A percentile compares a stretch with the other conserved stretches of the same genome.
Evolutionary conservation across 2,113 vertebrate species (phyloP).

Genomic region (Aleadryas rufinucha): DNA sequence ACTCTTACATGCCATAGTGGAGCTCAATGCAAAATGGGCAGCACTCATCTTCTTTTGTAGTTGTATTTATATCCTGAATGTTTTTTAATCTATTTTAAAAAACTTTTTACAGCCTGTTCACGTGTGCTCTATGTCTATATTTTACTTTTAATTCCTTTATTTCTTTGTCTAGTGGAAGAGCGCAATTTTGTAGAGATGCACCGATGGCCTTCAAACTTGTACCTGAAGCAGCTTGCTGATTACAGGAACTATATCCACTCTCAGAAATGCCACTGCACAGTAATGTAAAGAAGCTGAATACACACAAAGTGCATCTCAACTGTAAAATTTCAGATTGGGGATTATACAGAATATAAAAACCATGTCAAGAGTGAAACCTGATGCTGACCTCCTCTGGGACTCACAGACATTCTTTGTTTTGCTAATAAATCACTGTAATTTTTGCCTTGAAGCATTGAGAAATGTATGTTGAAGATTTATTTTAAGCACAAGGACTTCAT

Average conservation of each 20-base stretch:
- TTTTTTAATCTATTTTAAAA: not conserved
- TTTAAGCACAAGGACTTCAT: not conserved
- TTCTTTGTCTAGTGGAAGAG: constrained; percentile 83
- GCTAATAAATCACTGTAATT: not conserved
- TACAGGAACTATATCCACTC: constrained; percentile 90
- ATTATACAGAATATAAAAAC: not conserved
- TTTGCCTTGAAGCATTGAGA: not conserved
- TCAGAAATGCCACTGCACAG: constrained; percentile 85
- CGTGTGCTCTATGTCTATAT: fast-evolving
- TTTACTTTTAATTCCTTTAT: not conserved
- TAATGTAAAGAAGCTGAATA: constrained; percentile 80
- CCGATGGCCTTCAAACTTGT: constrained; percentile 90
- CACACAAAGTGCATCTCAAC: not conserved
- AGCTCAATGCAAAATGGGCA: not conserved
- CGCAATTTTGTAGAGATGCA: constrained; percentile 89
- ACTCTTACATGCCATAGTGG: fast-evolving
- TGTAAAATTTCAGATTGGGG: not conserved
- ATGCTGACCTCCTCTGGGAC: not conserved
- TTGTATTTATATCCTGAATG: not conserved
- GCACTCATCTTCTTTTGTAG: not conserved
- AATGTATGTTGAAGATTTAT: not conserved
- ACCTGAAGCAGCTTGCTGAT: constrained; percentile 93
- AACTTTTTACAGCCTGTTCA: not conserved
- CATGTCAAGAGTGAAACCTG: not conserved
- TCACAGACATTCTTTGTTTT: not conserved